These are phyloP conservation scores for Drosophila greeni DNA, from an alignment of 2,888 invertebrate genomes.

Conservation along the genomic window DNA sequence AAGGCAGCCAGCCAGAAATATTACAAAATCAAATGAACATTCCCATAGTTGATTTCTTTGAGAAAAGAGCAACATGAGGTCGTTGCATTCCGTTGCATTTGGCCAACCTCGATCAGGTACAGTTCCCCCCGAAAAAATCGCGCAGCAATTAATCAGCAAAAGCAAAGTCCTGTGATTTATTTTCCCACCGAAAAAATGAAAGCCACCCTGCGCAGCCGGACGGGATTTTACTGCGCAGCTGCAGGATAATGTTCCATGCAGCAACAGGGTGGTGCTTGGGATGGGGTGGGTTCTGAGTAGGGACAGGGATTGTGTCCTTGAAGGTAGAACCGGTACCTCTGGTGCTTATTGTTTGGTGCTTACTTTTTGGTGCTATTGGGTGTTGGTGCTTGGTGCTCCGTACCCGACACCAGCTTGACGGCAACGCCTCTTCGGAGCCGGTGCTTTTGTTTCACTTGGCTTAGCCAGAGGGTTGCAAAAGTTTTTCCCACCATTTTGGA, in stretches of 20 bases:
- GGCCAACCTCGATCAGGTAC: constrained; percentile 48
- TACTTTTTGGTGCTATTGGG: neutral
- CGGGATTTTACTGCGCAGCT: constrained; percentile 62
- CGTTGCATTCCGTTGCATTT: constrained; percentile 54
- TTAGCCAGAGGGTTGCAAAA: constrained; percentile 54
- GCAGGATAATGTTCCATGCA: constrained; percentile 45
- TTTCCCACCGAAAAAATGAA: constrained; percentile 64
- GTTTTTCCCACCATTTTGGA: constrained; percentile 51
- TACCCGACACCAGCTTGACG: constrained; percentile 56
- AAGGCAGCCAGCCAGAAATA: constrained; percentile 27
- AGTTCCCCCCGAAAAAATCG: constrained; percentile 49
- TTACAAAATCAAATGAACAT: constrained; percentile 41
- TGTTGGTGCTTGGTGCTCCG: constrained; percentile 2
- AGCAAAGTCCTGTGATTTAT: constrained; percentile 42
- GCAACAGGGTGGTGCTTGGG: constrained; percentile 49
- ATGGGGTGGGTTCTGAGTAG: constrained; percentile 46
- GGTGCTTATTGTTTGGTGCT: neutral
- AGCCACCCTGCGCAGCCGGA: constrained; percentile 60
- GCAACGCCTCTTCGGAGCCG: constrained; percentile 55
- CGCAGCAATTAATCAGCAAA: constrained; percentile 57
- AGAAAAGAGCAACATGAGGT: constrained; percentile 65
- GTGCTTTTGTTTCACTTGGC: constrained; percentile 64
- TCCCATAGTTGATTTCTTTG: constrained; percentile 54
- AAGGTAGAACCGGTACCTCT: constrained; percentile 30
- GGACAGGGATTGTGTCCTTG: constrained; percentile 56